Percentiles rank a stretch among this genome's conserved stretches.
Conservation (phyloP, 2,888 invertebrate genomes). For the Euzetes globulus region DNA sequence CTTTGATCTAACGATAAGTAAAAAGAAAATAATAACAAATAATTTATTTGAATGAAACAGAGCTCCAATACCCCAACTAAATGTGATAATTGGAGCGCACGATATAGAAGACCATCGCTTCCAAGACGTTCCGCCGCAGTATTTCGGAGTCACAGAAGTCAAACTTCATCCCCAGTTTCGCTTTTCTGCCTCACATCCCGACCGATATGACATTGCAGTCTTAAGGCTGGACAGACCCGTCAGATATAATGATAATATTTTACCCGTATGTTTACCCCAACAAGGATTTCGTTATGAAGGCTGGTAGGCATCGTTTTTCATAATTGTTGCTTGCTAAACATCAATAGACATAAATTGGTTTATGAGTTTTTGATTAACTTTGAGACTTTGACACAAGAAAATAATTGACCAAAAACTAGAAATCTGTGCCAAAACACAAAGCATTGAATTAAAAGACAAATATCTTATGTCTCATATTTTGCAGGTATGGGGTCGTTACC, state of each 20-base stretch:
- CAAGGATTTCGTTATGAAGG: conserved; percentile 48
- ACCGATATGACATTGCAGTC: conserved; percentile 66
- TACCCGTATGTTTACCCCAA: conserved; percentile 69
- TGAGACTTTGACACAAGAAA: too few species aligned
- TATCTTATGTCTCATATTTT: background rate
- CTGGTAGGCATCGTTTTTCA: conserved; percentile 56
- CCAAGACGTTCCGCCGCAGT: conserved; percentile 58
- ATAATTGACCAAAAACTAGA: too few species aligned
- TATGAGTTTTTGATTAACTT: background rate
- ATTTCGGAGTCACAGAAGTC: conserved; percentile 62
- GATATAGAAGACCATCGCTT: conserved; percentile 66
- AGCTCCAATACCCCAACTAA: conserved; percentile 63
- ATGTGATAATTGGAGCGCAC: conserved; percentile 69
- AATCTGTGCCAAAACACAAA: background rate
- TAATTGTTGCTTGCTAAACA: background rate
- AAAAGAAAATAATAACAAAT: conserved; percentile 16
- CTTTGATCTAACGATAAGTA: background rate
- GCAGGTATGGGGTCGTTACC: conserved; percentile 44
- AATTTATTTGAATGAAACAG: conserved; percentile 47
- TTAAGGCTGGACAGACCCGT: conserved; percentile 63
- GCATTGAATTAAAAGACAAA: background rate
- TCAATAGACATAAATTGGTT: too few species aligned
- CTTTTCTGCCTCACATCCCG: conserved; percentile 72
- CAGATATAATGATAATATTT: conserved; percentile 58
- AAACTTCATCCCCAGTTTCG: conserved; percentile 71